Percentiles rank a stretch among this genome's conserved stretches.
Conservation (phyloP, 2,888 invertebrate genomes). For the Crioceris asparagi region DNA sequence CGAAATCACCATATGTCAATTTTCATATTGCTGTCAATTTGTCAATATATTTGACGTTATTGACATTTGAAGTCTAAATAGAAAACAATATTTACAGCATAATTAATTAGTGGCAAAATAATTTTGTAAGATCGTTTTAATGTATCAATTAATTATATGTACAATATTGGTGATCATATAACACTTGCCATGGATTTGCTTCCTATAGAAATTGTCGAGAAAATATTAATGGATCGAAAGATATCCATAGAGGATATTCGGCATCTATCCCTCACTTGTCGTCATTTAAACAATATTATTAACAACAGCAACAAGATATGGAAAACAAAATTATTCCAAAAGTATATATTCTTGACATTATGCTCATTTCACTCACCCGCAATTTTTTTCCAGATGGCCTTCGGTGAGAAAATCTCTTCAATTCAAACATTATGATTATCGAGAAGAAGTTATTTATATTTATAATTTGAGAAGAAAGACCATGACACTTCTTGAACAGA, state of each 20-base stretch:
- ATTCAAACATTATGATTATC: constrained; percentile 31
- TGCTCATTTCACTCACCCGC: not conserved
- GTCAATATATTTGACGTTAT: no score
- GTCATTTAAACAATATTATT: constrained; percentile 40
- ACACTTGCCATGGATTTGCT: constrained; percentile 31
- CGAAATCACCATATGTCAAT: no score
- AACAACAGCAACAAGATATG: constrained; percentile 40
- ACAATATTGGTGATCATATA: no score
- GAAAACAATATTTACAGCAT: no score
- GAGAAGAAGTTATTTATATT: constrained; percentile 33
- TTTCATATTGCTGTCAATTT: no score
- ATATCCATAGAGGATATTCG: constrained; percentile 39
- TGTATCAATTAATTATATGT: no score
- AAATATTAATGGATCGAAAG: constrained; percentile 25
- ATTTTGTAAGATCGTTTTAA: no score
- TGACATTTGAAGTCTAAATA: no score
- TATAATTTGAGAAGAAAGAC: constrained; percentile 30
- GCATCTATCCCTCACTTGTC: constrained; percentile 44
- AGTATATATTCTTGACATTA: constrained; percentile 25
- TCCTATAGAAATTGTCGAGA: constrained; percentile 33
- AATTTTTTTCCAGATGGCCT: constrained; percentile 36
- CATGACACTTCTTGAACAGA: constrained; percentile 33
- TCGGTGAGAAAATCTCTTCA: constrained; percentile 31
- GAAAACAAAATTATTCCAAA: constrained; percentile 39
- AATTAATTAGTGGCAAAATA: no score